phyloP scores from a whole-genome alignment of 2,113 vertebrate species.

The Esox niger region DNA sequence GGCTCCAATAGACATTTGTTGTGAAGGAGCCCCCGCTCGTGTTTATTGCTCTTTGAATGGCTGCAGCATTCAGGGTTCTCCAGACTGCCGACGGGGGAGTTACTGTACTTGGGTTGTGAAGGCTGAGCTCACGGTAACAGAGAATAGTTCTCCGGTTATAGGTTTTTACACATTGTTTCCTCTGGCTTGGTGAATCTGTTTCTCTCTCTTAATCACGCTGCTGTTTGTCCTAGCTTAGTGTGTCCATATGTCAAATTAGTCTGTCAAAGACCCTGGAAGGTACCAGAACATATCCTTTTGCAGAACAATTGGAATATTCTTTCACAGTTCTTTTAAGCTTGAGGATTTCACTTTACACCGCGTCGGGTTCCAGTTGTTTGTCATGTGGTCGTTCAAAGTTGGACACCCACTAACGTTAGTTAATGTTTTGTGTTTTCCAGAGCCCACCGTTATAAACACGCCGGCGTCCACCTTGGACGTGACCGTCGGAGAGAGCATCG shows the following conservation, averaged over 20 bases:
- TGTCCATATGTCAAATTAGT: conserved; percentile 55
- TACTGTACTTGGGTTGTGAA: conserved; percentile 28
- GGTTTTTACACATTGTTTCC: conserved; percentile 29
- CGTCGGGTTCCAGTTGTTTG: too few species aligned
- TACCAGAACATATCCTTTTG: conserved; percentile 41
- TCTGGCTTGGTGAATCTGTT: background rate
- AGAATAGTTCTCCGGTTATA: conserved; percentile 42
- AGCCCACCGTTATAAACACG: conserved; percentile 88
- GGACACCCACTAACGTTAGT: background rate
- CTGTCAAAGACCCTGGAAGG: conserved; percentile 60
- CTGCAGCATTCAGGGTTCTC: conserved; percentile 30
- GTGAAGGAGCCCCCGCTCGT: conserved; percentile 21
- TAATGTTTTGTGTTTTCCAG: conserved; percentile 61
- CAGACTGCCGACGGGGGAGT: conserved; percentile 25
- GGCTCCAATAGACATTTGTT: conserved; percentile 35
- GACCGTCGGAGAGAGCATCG: conserved; percentile 93
- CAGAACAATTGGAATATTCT: too few species aligned
- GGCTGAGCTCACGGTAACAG: conserved; percentile 59
- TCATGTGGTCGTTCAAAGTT: background rate
- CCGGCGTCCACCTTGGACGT: conserved; percentile 89
- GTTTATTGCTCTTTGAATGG: conserved; percentile 50
- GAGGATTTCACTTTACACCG: too few species aligned
- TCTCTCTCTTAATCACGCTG: conserved; percentile 46
- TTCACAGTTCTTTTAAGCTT: too few species aligned
- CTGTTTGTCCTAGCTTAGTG: conserved; percentile 43